phyloP scores from a whole-genome alignment of 2,113 vertebrate species.

The Triplophysa dalaica region DNA sequence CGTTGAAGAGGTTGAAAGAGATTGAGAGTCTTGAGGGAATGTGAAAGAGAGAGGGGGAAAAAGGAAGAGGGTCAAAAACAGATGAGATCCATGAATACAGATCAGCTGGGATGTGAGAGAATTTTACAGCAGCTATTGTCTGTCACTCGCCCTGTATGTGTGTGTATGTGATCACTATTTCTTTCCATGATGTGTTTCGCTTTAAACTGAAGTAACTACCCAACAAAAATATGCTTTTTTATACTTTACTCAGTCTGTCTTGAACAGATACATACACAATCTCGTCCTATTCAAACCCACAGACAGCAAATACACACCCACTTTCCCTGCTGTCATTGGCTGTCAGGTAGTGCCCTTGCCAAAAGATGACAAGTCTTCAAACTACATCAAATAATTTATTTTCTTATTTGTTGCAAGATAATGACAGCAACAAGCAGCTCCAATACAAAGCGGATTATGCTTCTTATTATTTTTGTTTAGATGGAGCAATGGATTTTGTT shows the following conservation, averaged over 20 bases:
- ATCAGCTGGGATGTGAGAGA: slow-evolving; percentile 80
- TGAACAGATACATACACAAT: slow-evolving; percentile 7
- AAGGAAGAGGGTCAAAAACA: slow-evolving; percentile 67
- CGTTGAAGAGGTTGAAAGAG: slow-evolving; percentile 53
- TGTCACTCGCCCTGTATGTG: slow-evolving; percentile 78
- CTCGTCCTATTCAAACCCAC: not conserved
- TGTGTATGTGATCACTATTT: slow-evolving; percentile 70
- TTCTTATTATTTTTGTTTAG: not conserved
- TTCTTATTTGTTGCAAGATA: slow-evolving; percentile 71
- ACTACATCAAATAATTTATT: slow-evolving; percentile 69
- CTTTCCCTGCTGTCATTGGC: slow-evolving; percentile 44
- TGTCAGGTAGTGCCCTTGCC: slow-evolving; percentile 71
- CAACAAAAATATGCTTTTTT: slow-evolving; percentile 31
- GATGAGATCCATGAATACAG: slow-evolving; percentile 78
- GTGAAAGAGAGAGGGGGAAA: slow-evolving; percentile 68
- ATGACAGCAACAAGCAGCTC: slow-evolving; percentile 51
- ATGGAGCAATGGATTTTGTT: not conserved
- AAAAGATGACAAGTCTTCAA: slow-evolving; percentile 76
- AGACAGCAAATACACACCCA: not conserved
- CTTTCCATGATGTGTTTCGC: slow-evolving; percentile 72
- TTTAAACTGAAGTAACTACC: slow-evolving; percentile 41
- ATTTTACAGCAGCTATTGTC: slow-evolving; percentile 80
- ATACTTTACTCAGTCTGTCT: slow-evolving; percentile 12
- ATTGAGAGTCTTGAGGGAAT: slow-evolving; percentile 66
- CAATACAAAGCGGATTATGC: slow-evolving; percentile 8